Evolutionary conservation across 2,113 vertebrate species (phyloP).

Genomic region (Ictalurus furcatus): DNA sequence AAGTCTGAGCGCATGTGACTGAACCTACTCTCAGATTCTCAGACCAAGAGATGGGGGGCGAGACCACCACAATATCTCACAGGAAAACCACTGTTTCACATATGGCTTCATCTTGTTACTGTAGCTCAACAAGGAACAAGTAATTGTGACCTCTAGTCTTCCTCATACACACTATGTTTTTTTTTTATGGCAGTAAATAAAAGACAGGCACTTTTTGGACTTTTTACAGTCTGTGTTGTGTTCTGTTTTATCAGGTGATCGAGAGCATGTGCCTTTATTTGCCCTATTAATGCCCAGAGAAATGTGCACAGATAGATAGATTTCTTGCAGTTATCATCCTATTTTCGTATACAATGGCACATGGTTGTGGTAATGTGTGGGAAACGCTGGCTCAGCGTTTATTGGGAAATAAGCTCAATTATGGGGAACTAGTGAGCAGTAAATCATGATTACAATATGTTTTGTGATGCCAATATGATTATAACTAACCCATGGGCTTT

Average conservation of each 20-base stretch:
- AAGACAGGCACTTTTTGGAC: not conserved
- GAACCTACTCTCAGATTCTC: not conserved
- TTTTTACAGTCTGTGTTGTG: not conserved
- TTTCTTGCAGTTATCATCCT: not conserved
- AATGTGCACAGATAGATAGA: not conserved
- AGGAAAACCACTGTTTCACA: conserved; percentile 5
- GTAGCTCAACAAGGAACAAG: not conserved
- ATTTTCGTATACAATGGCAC: not conserved
- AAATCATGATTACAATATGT: not conserved
- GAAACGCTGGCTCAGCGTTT: not conserved
- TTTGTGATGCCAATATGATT: too few relatives aligned
- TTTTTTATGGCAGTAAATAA: not conserved
- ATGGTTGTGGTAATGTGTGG: not conserved
- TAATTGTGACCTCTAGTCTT: not conserved
- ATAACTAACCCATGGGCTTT: not conserved
- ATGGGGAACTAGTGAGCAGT: not conserved
- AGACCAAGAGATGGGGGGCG: not conserved
- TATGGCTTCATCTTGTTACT: not conserved
- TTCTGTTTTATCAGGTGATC: not conserved
- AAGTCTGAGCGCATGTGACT: not conserved
- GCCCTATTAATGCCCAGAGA: not conserved
- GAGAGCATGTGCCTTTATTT: not conserved
- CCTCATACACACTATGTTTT: not conserved
- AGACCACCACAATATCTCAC: conserved; percentile 30
- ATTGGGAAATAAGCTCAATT: not conserved